A percentile compares a stretch with the other conserved stretches of the same genome.
phyloP scores from a whole-genome alignment of 37 sponge, comb jelly and placozoan species.

The Lycopodina hypogea region DNA sequence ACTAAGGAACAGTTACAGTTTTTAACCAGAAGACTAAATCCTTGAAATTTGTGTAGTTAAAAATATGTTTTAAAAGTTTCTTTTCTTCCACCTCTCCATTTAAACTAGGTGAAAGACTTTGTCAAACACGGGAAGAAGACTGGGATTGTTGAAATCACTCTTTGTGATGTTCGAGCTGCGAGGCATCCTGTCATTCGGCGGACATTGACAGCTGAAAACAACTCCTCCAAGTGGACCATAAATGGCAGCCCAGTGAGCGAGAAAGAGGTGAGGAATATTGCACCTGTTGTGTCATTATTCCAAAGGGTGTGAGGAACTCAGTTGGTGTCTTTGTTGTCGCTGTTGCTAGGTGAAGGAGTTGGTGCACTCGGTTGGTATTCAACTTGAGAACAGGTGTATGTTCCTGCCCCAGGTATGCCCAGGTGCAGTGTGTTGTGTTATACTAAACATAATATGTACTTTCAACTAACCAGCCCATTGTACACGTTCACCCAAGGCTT shows the following conservation, averaged over 20 bases:
- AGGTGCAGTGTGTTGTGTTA: too few relatives aligned
- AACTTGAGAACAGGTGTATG: slow-evolving; percentile 93
- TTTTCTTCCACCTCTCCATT: background rate
- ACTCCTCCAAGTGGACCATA: slow-evolving; percentile 82
- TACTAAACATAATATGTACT: too few relatives aligned
- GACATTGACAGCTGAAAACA: slow-evolving; percentile 46
- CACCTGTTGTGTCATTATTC: background rate
- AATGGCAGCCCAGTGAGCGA: slow-evolving; percentile 50
- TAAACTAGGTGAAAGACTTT: slow-evolving; percentile 78
- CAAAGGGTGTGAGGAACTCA: background rate
- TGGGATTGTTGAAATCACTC: slow-evolving; percentile 82
- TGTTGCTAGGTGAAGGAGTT: slow-evolving; percentile 62
- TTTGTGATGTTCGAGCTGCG: slow-evolving; percentile 34
- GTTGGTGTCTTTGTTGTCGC: background rate
- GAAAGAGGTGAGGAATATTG: slow-evolving; percentile 37
- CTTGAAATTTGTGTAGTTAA: too few relatives aligned
- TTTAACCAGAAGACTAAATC: too few relatives aligned
- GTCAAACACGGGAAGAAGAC: slow-evolving; percentile 79
- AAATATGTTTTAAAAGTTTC: too few relatives aligned
- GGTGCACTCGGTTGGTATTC: slow-evolving; percentile 72
- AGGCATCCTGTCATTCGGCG: slow-evolving; percentile 60
- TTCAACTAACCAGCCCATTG: too few relatives aligned
- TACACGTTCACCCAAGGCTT: too few relatives aligned
- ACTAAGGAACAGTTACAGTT: too few relatives aligned
- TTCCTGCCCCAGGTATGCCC: slow-evolving; percentile 91